phyloP scores from a whole-genome alignment of 2,888 invertebrate species.

The Pterostichus niger region DNA sequence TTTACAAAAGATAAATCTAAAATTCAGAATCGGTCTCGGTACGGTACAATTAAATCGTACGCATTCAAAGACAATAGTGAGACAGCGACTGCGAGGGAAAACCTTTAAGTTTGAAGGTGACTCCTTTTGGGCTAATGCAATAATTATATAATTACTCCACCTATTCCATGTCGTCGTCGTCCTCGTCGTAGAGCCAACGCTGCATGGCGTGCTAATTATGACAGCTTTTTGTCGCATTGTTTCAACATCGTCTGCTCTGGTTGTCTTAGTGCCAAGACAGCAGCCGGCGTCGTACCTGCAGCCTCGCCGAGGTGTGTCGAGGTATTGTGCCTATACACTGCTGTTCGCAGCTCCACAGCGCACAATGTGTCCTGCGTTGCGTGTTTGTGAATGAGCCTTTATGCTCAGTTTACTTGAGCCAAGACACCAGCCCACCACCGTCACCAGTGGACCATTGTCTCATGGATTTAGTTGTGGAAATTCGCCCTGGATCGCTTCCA shows the following conservation, averaged over 20 bases:
- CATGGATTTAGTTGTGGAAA: conserved; percentile 53
- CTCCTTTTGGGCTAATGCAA: conserved; percentile 70
- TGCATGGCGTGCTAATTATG: conserved; percentile 61
- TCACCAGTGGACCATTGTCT: conserved; percentile 53
- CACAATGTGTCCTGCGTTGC: conserved; percentile 64
- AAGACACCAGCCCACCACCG: conserved; percentile 51
- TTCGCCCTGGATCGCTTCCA: conserved; percentile 63
- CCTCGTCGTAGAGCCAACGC: neutral
- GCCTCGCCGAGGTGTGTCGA: conserved; percentile 30
- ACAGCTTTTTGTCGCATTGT: conserved; percentile 66
- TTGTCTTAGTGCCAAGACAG: neutral
- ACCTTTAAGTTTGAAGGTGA: conserved; percentile 48
- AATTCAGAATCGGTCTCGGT: conserved; percentile 57
- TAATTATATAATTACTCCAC: conserved; percentile 76
- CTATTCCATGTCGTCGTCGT: conserved; percentile 73
- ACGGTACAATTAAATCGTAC: conserved; percentile 47
- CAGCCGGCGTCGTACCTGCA: conserved; percentile 4
- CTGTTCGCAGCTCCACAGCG: conserved; percentile 20
- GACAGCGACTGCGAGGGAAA: neutral
- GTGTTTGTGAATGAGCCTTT: conserved; percentile 62
- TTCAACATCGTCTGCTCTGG: conserved; percentile 23
- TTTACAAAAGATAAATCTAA: conserved; percentile 62
- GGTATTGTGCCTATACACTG: conserved; percentile 10
- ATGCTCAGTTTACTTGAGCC: conserved; percentile 62
- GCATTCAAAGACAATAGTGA: conserved; percentile 59